Conservation (phyloP, 2,113 vertebrate species). For the Sinocyclocheilus grahami region DNA sequence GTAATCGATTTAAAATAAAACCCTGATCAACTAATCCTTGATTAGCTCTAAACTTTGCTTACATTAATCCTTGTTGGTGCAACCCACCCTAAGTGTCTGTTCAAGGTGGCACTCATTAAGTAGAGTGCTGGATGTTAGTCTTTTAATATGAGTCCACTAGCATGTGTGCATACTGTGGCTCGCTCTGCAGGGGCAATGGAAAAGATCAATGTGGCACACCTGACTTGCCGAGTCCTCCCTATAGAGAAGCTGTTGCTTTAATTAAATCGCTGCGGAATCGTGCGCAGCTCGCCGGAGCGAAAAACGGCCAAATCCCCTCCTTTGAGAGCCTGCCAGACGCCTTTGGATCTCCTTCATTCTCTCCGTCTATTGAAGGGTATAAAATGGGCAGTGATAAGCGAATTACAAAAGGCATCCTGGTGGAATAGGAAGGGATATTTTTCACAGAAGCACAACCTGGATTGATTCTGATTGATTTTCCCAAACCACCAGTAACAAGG, state of each 20-base stretch:
- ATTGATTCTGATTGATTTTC: constrained; percentile 71
- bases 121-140: constrained; percentile 23
- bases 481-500: constrained; percentile 53
- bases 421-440: constrained; percentile 58
- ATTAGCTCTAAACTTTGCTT: no score
- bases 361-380: constrained; percentile 60
- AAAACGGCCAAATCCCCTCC: constrained; percentile 60
- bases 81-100: neutral
- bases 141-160: neutral
- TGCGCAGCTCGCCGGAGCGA: constrained; percentile 51
- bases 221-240: constrained; percentile 28
- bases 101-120: constrained; percentile 37
- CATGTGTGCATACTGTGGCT: constrained; percentile 21
- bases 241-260: constrained; percentile 53
- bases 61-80: no score
- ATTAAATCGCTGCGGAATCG: constrained; percentile 66
- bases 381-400: constrained; percentile 68
- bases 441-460: constrained; percentile 41
- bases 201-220: constrained; percentile 47
- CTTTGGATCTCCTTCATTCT: constrained; percentile 59
- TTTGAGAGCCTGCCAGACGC: constrained; percentile 60
- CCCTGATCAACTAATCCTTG: no score
- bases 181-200: constrained; percentile 24
- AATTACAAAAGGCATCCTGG: constrained; percentile 37
- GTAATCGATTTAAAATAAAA: no score